Evolutionary conservation across 1,140 invertebrate species (phyloP).

Genomic region (Periplaneta americana): DNA sequence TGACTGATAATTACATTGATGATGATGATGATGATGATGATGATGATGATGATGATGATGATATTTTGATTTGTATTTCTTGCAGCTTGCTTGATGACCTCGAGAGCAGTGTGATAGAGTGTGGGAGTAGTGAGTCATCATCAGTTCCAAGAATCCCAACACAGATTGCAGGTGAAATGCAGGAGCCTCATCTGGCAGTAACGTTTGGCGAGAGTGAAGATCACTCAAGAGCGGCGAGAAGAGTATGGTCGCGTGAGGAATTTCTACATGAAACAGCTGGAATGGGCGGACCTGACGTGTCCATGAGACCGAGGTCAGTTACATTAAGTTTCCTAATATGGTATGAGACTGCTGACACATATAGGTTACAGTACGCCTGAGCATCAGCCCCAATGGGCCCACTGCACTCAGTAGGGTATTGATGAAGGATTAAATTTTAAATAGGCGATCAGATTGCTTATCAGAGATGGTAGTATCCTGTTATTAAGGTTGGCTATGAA

Average conservation of each 20-base stretch:
- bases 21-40: no score
- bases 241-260: constrained; percentile 61
- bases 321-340: no score
- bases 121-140: neutral
- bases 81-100: neutral
- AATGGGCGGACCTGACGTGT: constrained; percentile 50
- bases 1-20: no score
- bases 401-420: no score
- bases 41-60: no score
- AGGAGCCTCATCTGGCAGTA: neutral
- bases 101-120: neutral
- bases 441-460: no score
- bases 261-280: constrained; percentile 65
- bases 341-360: no score
- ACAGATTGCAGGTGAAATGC: neutral
- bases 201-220: neutral
- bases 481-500: no score
- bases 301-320: constrained; percentile 34
- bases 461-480: no score
- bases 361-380: no score
- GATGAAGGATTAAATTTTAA: no score
- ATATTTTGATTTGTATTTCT: neutral
- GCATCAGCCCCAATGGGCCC: no score
- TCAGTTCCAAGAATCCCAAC: neutral
- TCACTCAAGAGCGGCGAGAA: constrained; percentile 30